A percentile compares a stretch with the other conserved stretches of the same genome.
phyloP scores from a whole-genome alignment of 1,140 invertebrate species.

The Pomacea maculata region DNA sequence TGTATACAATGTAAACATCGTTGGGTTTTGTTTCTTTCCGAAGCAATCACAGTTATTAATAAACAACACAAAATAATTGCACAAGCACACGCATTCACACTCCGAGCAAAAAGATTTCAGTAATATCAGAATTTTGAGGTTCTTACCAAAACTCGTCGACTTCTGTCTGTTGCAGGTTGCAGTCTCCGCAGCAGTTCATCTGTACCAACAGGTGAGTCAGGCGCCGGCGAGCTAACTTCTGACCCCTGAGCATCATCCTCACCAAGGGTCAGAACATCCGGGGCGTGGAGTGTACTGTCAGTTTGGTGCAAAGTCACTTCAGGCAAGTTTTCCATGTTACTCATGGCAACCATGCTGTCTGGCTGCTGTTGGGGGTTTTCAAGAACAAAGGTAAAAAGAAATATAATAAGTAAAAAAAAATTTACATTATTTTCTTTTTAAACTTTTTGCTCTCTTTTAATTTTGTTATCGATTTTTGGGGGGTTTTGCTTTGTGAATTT shows the following conservation, averaged over 20 bases:
- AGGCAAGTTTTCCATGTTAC: constrained; percentile 44
- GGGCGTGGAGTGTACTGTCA: constrained; percentile 28
- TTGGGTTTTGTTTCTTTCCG: not conserved
- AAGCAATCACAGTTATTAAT: not conserved
- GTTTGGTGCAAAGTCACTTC: constrained; percentile 33
- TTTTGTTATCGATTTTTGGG: too few species aligned
- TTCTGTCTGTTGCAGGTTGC: not conserved
- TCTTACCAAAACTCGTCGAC: constrained; percentile 8
- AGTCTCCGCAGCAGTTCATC: constrained; percentile 2
- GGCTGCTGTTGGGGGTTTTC: constrained; percentile 34
- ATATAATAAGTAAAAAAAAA: too few species aligned
- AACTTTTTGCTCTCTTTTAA: too few species aligned
- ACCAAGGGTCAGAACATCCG: constrained; percentile 30
- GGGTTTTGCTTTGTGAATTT: too few species aligned
- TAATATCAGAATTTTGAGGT: not conserved
- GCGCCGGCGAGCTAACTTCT: not conserved
- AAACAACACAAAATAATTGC: not conserved
- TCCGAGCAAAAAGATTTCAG: not conserved
- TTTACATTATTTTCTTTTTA: too few species aligned
- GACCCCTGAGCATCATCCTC: constrained; percentile 3
- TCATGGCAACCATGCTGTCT: constrained; percentile 40
- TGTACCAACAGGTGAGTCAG: not conserved
- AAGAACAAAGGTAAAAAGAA: too few species aligned
- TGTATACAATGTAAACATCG: not conserved
- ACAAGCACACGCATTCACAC: not conserved